Evolutionary conservation across 2,113 vertebrate genomes (phyloP).

Genomic region (Poeciliopsis turrubarensis): DNA sequence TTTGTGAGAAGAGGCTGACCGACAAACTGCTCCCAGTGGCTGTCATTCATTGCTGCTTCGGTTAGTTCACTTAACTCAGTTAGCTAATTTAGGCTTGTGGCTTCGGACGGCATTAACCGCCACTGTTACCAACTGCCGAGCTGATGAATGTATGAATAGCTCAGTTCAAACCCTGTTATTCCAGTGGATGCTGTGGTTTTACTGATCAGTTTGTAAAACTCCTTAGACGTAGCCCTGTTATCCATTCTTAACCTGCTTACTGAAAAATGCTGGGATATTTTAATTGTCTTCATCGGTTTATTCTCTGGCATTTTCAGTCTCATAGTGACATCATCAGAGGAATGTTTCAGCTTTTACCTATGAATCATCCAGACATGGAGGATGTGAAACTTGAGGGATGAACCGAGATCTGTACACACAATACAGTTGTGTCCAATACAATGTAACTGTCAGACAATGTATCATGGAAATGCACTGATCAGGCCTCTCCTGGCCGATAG

Average conservation of each 20-base stretch:
- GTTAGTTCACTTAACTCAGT: neutral
- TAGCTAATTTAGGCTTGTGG: constrained; percentile 9
- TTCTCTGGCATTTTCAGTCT: neutral
- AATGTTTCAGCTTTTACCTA: neutral
- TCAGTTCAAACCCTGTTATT: neutral
- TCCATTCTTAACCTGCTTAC: neutral
- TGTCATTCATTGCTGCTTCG: constrained; percentile 13
- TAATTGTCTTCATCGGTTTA: neutral
- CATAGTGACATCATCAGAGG: neutral
- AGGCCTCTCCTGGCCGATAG: no score
- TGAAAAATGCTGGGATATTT: neutral
- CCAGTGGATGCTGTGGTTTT: no score
- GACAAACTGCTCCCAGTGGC: neutral
- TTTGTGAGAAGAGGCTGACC: neutral
- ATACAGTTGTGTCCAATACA: neutral
- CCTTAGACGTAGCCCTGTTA: no score
- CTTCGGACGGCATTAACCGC: neutral
- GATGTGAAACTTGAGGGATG: neutral
- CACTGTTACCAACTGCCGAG: no score
- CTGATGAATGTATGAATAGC: neutral
- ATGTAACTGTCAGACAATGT: neutral
- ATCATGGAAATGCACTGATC: no score
- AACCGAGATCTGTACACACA: neutral
- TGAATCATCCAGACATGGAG: neutral
- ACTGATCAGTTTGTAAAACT: no score